A percentile compares a stretch with the other conserved stretches of the same genome.
These are phyloP conservation scores for Platycercus adscitus DNA, from an alignment of 2,113 vertebrate species.

Conservation along the genomic window DNA sequence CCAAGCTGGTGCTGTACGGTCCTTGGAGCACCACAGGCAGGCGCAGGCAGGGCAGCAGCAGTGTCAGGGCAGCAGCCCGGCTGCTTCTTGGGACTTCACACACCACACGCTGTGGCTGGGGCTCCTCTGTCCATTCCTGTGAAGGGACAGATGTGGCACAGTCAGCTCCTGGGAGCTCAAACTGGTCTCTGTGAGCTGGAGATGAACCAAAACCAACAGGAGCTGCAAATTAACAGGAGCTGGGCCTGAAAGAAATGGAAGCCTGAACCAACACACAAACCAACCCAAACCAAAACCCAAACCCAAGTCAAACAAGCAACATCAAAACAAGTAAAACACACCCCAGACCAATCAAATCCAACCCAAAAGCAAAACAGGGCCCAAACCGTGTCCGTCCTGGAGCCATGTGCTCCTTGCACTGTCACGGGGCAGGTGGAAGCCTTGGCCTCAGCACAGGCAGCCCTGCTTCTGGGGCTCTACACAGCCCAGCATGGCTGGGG, in stretches of 20 bases:
- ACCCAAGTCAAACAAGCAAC: neutral
- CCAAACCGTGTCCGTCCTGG: neutral
- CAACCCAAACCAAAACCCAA: neutral
- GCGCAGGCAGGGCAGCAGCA: neutral
- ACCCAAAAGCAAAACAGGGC: neutral
- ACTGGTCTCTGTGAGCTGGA: neutral
- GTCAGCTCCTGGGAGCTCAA: neutral
- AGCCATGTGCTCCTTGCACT: accelerated
- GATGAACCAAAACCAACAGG: neutral
- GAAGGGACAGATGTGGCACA: neutral
- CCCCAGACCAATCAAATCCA: neutral
- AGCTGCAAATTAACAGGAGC: neutral
- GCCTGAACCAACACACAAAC: neutral
- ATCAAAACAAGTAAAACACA: neutral
- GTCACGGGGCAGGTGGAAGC: neutral
- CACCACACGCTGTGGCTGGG: neutral
- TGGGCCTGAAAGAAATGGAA: neutral
- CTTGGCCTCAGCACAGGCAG: neutral
- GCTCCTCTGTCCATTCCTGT: neutral
- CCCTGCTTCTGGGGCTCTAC: neutral
- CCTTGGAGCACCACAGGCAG: neutral
- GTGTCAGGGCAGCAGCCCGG: neutral
- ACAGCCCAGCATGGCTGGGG: neutral
- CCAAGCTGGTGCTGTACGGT: neutral
- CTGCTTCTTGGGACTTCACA: neutral